Evolutionary conservation across 2,113 vertebrate species (phyloP).

Genomic region (Halcyon senegalensis): DNA sequence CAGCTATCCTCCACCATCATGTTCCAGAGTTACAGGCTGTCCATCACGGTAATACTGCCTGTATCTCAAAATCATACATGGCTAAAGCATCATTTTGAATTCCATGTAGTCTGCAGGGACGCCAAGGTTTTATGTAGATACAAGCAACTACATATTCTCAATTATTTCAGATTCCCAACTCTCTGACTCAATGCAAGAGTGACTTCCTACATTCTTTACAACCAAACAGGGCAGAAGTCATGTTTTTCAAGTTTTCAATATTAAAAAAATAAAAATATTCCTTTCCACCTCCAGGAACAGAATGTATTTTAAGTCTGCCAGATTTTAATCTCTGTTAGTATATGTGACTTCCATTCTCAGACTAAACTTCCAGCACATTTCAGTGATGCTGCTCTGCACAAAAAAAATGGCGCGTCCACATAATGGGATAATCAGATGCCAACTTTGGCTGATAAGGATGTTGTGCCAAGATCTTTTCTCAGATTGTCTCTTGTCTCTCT

Average conservation of each 20-base stretch:
- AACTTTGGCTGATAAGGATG: neutral
- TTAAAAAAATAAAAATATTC: neutral
- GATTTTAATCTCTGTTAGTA: neutral
- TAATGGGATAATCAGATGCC: neutral
- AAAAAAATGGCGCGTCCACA: rapidly evolving
- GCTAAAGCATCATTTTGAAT: neutral
- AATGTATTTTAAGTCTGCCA: neutral
- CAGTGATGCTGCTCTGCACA: neutral
- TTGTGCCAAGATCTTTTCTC: neutral
- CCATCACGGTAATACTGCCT: neutral
- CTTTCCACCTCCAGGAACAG: neutral
- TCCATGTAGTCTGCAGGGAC: neutral
- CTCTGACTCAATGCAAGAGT: neutral
- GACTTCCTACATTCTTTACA: neutral
- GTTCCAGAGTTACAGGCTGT: neutral
- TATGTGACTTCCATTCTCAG: neutral
- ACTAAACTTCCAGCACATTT: neutral
- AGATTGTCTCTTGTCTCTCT: neutral
- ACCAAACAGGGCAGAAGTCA: neutral
- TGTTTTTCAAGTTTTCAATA: neutral
- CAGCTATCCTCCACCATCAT: neutral
- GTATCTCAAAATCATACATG: neutral
- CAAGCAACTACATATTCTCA: neutral
- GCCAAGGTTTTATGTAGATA: neutral
- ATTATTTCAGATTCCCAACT: neutral